Evolutionary conservation across 2,797 vertebrate species (phyloP), one percentile per base, ranked within the genome.

Genomic region (Amblyraja radiata): DNA sequence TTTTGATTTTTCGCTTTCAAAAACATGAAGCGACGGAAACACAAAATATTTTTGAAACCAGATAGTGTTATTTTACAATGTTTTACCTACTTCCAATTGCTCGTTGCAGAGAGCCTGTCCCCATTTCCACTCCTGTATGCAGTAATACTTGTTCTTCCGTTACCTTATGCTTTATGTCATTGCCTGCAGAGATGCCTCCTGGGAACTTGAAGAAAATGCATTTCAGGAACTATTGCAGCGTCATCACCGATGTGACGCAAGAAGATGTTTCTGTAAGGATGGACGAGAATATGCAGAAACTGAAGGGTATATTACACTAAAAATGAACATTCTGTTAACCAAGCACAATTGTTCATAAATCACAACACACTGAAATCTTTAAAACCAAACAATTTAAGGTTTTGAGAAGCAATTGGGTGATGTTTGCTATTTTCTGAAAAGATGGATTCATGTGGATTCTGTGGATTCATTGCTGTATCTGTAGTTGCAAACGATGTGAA

Each of bases 191-290:
- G 99, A 99, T 96, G 99, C 98, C 0, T 99, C 99, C 14, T 99
- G 99, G 99, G 99, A 99, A 96, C 95, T 99, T 95, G 99, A 99
- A 95, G 97, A 98, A 90, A 98, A 99, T 77, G 99, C 99, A 0
- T 99, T 97, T 94, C 97, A 97, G 73, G 99, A 99, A 0, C 96
- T 99, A 93, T 94, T 99, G 94, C 97, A 98, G 39, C 97, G 97
- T 94, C 97, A 99, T 81, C 95, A 96, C 74, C 96, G 93, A 90
- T 99, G 99, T 94, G 99, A 99, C 81, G 95, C 97, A 65, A 94
- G 90, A 93, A 96, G 94, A 93, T 99, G 99, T 94, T 94, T 96
- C 39, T 98, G 97, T 94, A 95, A 93, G 84, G 94, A 95, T 9
- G 98, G 98, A 58, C 96, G 98, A 93, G 96, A 96, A n/a, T 97